Base-by-base conservation (phyloP, 2,888 invertebrate genomes). In the Epiblema foenella region DNA sequence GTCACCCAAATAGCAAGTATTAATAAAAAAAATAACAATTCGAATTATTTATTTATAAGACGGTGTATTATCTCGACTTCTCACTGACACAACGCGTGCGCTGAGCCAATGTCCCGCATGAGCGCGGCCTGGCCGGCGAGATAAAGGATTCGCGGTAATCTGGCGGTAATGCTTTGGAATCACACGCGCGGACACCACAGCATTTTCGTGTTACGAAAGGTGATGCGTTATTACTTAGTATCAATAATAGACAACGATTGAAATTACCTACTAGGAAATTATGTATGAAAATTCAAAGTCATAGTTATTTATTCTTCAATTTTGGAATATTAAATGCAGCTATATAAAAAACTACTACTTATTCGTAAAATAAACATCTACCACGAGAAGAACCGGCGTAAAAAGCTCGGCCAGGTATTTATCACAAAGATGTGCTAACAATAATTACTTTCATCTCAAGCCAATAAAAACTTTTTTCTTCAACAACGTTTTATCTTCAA, bases 141-240 rank as follows among this genome's bases (percentile, higher is more conserved):
- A 77, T 77, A 77, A 75, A 76, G 73, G 73, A 75, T 74, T 75
- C 67, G 51, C 71, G 68, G 64, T 74, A 76, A 73, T 73, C 51
- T 73, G 59, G 68, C 54, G 67, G 64, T 39, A 68, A 59, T 63
- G 64, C 64, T 65, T 63, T 65, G 69, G 68, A 64, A 62, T 52
- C 18, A 33, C 69, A 62, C 62, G 69, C 68, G 52, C n/a, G 33
- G 33, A 29, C 15, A 17, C 15, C 20, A 46, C 56, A 33, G n/a
- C 56, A 29, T 29, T 20, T 18, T 39, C 52, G 64, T 64, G 54
- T 15, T 51, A 37, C 11, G 62, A 49, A 39, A n/a, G 24, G 52
- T 20, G 39, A 54, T 17, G 20, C n/a, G n/a, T n/a, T n/a, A 33
- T 64, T 54, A 49, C 49, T 51, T 17, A 54, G 20, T 29, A 64